Evolutionary conservation across 2,888 invertebrate genomes (phyloP).

Genomic region (Osmoderma eremita): DNA sequence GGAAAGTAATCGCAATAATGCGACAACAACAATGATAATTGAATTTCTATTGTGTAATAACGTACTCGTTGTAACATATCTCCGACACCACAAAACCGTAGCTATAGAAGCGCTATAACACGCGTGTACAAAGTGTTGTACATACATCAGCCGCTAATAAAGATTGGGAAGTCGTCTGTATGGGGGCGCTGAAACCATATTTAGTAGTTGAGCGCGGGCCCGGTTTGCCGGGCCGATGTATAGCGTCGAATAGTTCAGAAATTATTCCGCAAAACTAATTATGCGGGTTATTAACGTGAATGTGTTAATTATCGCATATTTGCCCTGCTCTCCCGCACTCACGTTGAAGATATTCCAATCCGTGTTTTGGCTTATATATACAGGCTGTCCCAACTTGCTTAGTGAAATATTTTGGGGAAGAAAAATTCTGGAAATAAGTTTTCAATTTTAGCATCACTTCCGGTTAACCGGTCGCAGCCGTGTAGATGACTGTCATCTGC

Average conservation of each 20-base stretch:
- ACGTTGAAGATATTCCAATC: slow-evolving; percentile 18
- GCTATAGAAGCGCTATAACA: slow-evolving; percentile 3
- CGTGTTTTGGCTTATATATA: no score
- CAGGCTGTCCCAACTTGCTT: no score
- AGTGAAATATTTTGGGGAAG: no score
- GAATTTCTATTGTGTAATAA: slow-evolving; percentile 23
- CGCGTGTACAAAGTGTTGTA: neutral
- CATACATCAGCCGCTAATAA: slow-evolving; percentile 32
- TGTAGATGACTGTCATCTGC: no score
- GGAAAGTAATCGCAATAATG: neutral
- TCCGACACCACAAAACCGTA: neutral
- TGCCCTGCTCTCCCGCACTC: slow-evolving; percentile 18
- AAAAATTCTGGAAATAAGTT: no score
- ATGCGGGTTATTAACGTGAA: slow-evolving; percentile 31
- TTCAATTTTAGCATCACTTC: no score
- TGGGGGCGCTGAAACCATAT: slow-evolving; percentile 26
- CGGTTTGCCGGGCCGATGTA: neutral
- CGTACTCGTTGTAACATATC: slow-evolving; percentile 11
- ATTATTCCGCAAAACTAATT: slow-evolving; percentile 37
- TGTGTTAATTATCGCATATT: slow-evolving; percentile 38
- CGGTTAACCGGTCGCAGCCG: no score
- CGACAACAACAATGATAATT: slow-evolving; percentile 13
- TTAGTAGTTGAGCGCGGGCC: slow-evolving; percentile 20
- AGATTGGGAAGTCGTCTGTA: slow-evolving; percentile 26
- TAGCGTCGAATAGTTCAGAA: slow-evolving; percentile 29